Percentiles rank a stretch among this genome's conserved stretches.
Evolutionary conservation across 2,113 vertebrate species (phyloP).

Genomic region (Dascyllus trimaculatus): DNA sequence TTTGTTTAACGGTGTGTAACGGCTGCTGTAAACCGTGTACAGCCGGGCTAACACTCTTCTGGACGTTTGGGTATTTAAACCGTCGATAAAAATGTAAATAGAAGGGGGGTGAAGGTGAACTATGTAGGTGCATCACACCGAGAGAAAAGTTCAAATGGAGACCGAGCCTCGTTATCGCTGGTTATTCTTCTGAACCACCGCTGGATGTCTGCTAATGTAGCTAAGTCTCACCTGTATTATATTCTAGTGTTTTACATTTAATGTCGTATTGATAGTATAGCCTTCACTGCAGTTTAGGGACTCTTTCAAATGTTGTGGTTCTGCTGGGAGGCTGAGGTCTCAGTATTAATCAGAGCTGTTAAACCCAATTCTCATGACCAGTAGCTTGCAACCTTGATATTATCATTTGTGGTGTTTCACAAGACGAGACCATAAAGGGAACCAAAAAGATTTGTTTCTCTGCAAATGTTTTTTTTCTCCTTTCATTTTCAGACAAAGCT

Average conservation of each 20-base stretch:
- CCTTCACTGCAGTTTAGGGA: background rate
- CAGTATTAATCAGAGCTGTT: background rate
- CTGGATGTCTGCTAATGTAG: background rate
- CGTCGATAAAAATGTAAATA: no score
- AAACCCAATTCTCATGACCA: background rate
- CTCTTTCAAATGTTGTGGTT: background rate
- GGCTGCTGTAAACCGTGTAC: background rate
- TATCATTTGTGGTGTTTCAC: background rate
- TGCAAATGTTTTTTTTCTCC: background rate
- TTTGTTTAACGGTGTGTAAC: conserved; percentile 27
- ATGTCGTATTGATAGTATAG: background rate
- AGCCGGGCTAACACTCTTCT: background rate
- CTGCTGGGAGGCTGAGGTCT: background rate
- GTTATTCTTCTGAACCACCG: background rate
- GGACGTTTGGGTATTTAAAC: background rate
- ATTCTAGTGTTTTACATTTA: no score
- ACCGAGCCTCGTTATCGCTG: background rate
- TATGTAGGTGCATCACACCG: background rate
- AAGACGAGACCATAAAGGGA: background rate
- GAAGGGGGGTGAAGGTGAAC: conserved; percentile 3
- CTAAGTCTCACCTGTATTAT: no score
- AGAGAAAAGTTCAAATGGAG: conserved; percentile 41
- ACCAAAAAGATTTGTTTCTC: background rate
- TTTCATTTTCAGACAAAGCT: background rate
- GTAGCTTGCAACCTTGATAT: background rate